phyloP scores from a whole-genome alignment of 2,797 vertebrate species.

The Takifugu ocellatus region DNA sequence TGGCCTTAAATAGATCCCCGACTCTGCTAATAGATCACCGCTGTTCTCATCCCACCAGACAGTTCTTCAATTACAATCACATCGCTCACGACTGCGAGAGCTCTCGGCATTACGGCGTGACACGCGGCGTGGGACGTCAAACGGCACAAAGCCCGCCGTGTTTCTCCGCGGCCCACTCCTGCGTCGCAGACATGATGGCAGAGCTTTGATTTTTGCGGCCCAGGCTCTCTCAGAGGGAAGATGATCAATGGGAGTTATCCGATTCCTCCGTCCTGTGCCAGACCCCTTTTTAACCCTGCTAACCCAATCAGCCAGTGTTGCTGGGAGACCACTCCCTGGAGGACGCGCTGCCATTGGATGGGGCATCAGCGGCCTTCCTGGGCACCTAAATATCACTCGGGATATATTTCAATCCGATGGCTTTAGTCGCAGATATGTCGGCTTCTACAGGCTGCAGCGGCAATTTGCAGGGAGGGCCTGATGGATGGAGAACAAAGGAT shows the following conservation, averaged over 20 bases:
- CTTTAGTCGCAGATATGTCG: constrained; percentile 40
- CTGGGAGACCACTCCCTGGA: constrained; percentile 66
- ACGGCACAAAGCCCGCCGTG: constrained; percentile 44
- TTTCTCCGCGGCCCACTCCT: constrained; percentile 19
- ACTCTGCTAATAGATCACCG: constrained; percentile 25
- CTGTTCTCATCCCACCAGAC: constrained; percentile 7
- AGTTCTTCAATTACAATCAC: constrained; percentile 21
- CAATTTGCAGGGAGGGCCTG: constrained; percentile 31
- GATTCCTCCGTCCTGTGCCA: constrained; percentile 66
- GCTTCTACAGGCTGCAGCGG: constrained; percentile 30
- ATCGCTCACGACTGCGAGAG: constrained; percentile 21
- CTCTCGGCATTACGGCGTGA: constrained; percentile 20
- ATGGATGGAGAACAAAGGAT: not conserved
- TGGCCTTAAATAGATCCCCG: constrained; percentile 17
- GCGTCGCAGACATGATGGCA: constrained; percentile 52
- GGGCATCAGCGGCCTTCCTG: constrained; percentile 41
- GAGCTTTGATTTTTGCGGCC: constrained; percentile 60
- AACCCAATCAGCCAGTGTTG: constrained; percentile 71
- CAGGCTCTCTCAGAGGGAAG: constrained; percentile 50
- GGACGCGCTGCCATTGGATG: constrained; percentile 46
- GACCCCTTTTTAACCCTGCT: constrained; percentile 65
- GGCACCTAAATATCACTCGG: constrained; percentile 50
- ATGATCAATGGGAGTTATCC: constrained; percentile 76
- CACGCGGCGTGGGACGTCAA: constrained; percentile 33
- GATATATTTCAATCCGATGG: constrained; percentile 68